Evolutionary conservation across 2,888 invertebrate genomes (phyloP), one percentile per base, ranked within the genome.

Genomic region (Chaitophorus viminalis): DNA sequence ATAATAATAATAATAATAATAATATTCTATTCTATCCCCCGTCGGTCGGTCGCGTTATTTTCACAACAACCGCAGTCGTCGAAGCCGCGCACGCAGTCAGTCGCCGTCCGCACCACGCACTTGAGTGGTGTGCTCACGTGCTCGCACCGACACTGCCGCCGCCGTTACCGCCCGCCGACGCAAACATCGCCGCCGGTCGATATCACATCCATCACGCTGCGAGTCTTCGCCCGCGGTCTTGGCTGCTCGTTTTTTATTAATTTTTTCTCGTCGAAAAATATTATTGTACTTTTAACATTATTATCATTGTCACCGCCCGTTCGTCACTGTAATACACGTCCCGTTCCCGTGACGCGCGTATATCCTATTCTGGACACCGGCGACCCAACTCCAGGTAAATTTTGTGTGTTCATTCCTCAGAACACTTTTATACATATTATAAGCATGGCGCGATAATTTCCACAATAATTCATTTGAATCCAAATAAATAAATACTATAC

Each of bases 331-430:
- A n/a, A n/a, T 1, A 3, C 25, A 3, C 68, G 68, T n/a, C 29
- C 29, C 29, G 29, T 68, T 29, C n/a, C 68, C 68, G 68, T 68
- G 68, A n/a, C n/a, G 29, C 5, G 18, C 68, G 9, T 9, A 39
- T 39, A 3, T 6, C 39, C n/a, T 70, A 6, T 82, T 18, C 60
- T 21, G 60, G 31, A 31, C 75, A 75, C 65, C 83, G 39, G 83
- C 36, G 31, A 83, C 75, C 18, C 39, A 29, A 83, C 74, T 83
- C 75, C 29, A 83, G 83, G 83, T 83, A 83, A 75, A 36, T 70
- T 54, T 54, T 18, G 1, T 54, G n/a, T 60, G 4, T 60, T 60
- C 1, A 3, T 46, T 46, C 46, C 14, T 46, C 46, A 11, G 11
- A 39, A 46, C 8, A 46, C 46, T 46, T n/a, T n/a, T n/a, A n/a